Evolutionary conservation across 2,888 invertebrate genomes (phyloP), one percentile per base, ranked within the genome.

Genomic region (Tanypteryx hageni): DNA sequence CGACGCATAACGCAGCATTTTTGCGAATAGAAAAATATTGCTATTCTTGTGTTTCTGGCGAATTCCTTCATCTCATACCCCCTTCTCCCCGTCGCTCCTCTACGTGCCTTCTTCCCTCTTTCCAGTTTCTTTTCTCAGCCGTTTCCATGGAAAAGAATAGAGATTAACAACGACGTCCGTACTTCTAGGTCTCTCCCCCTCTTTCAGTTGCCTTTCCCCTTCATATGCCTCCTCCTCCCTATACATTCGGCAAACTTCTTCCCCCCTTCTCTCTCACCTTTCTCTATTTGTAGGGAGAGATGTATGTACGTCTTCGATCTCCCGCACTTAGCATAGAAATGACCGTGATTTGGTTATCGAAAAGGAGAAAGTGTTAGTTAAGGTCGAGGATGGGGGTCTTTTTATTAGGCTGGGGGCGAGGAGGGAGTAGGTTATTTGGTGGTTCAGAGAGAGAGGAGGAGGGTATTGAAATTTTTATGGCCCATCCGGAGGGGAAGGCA

Each of bases 331-430:
- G 83, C 83, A 83, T 83, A 16, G 56, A 57, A 57, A n/a, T 44
- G 83, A 44, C n/a, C 82, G 83, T 57, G 83, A 83, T 83, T 83
- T 56, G 83, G 83, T 83, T 83, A 83, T 83, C 56, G 83, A 27
- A 83, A 83, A 57, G 9, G 83, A 44, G 44, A 44, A 44, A 44
- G 44, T 44, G 44, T 44, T 44, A 44, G 44, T 44, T 44, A 44
- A 44, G 83, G 44, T 4, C 83, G n/a, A 18, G 56, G 83, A 18
- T 44, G 57, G 82, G 27, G 8, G 83, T 11, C 44, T 83, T 8
- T 56, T n/a, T 57, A n/a, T n/a, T 7, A n/a, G 16, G 11, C 83
- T 18, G 1, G 18, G 83, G 83, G 56, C 18, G 8, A 57, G 82
- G 5, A 56, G 11, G 2, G 10, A 44, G 44, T 83, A n/a, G n/a